Percentiles rank a stretch among this genome's conserved stretches.
These are phyloP conservation scores for Hyalella azteca DNA, from an alignment of 2,888 invertebrate species.

Conservation along the genomic window DNA sequence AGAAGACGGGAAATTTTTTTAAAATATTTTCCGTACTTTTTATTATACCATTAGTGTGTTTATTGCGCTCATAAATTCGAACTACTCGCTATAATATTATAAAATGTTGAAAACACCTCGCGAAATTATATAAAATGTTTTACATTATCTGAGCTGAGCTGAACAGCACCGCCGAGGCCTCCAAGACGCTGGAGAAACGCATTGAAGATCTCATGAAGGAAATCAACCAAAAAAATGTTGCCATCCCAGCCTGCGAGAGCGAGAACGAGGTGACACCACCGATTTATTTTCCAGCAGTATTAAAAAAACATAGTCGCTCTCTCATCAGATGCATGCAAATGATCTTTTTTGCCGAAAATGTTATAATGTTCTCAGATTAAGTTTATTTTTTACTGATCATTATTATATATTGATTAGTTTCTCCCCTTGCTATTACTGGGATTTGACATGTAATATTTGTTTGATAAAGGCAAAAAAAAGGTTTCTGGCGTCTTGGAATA, in stretches of 20 bases:
- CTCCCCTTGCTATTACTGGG: too few species aligned
- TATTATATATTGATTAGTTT: too few species aligned
- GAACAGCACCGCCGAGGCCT: background rate
- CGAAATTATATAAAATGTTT: background rate
- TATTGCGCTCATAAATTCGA: background rate
- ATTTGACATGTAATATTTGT: too few species aligned
- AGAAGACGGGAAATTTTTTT: background rate
- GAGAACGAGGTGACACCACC: background rate
- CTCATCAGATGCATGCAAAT: background rate
- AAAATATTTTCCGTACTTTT: background rate
- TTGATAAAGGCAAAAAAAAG: background rate
- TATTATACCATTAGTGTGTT: background rate
- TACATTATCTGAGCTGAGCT: background rate
- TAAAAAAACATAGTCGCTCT: background rate
- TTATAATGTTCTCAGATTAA: background rate
- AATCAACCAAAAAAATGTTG: background rate
- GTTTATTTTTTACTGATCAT: background rate
- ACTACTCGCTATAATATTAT: background rate
- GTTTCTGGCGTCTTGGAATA: background rate
- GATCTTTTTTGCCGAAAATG: background rate
- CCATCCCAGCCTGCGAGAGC: background rate
- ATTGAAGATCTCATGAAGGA: background rate
- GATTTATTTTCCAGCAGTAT: background rate
- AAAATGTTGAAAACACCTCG: background rate
- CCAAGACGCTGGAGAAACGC: background rate